Base-by-base conservation (phyloP, 2,113 vertebrate genomes). In the Chaetodon auriga region DNA sequence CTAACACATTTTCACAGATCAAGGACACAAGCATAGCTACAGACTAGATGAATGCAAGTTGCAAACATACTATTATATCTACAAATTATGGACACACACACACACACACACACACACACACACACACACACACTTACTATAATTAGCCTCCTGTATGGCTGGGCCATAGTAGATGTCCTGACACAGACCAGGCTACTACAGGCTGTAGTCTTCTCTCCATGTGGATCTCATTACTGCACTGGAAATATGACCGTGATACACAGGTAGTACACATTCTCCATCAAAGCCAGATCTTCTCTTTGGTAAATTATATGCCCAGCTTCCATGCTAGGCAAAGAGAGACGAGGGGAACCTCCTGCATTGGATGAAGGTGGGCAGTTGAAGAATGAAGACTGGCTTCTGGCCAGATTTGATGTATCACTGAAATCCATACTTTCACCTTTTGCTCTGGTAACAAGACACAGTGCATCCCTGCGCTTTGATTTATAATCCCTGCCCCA, bases 181-280 rank as follows among this genome's bases (percentile, higher is more conserved):
- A 96, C 94, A 96, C 93, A 95, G 94, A 94, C 92, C 94, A 96
- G 95, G 95, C 94, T 90, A 82, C 83, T 65, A 14, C 19, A 48
- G 57, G 43, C 68, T 91, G 87, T 87, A 36, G 41, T 19, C 25
- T 55, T 58, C 90, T 90, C 1, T 94, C 90, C 96, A 96, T 95
- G 91, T 96, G 96, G 95, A 90, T 95, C 95, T 95, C 92, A 96
- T 96, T 96, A 96, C 68, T 76, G 90, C 92, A 93, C 93, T 81
- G 89, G 85, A 93, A 93, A 93, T 89, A 92, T 95, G 94, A 89
- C 83, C 48, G 68, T 82, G 79, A 92, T 92, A 84, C 88, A 73
- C 89, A 95, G 95, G 95, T 96, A 96, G 85, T 90, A 91, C 90
- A 87, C 74, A 68, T 87, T 90, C 73, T 93, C 94, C 88, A 92